Base-by-base conservation (phyloP, 2,888 invertebrate species). In the Clusia tigrina region DNA sequence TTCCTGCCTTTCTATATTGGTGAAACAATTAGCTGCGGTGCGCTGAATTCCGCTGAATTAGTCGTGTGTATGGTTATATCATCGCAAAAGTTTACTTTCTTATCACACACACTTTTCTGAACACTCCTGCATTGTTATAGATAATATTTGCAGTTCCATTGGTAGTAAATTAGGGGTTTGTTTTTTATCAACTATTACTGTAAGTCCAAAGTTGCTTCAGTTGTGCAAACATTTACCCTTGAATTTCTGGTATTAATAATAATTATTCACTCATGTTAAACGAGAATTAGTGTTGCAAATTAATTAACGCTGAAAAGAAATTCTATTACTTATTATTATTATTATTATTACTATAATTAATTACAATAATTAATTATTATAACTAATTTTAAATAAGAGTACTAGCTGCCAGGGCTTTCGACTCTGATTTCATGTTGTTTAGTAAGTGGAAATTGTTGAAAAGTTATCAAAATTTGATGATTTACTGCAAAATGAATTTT, bases 401-500 rank as follows among this genome's bases (percentile, higher is more conserved):
- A n/a, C n/a, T n/a, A n/a, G n/a, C n/a, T n/a, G n/a, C n/a, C n/a
- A n/a, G n/a, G n/a, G n/a, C n/a, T n/a, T n/a, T n/a, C n/a, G n/a
- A n/a, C n/a, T n/a, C n/a, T n/a, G n/a, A n/a, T n/a, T n/a, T n/a
- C 12, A 12, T 32, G 32, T 32, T 9, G 12, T 32, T 32, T 6
- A 32, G 32, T 32, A 32, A 12, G 12, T 32, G 32, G 6, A 32
- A 9, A 9, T 32, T 32, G 6, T 32, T 9, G 32, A 32, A 32
- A 60, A 64, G 57, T 52, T 32, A 9, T 32, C 12, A 32, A 32
- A 32, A 32, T 32, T 32, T 9, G 12, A 9, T 9, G 12, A 32
- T 32, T 32, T 32, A 32, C 12, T 32, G 6, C 32, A 12, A 12
- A 32, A 32, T 12, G 32, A 12, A 32, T 32, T 32, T 32, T 12